Evolutionary conservation across 2,113 vertebrate genomes (phyloP), one percentile per base, ranked within the genome.

Genomic region (Apus apus): DNA sequence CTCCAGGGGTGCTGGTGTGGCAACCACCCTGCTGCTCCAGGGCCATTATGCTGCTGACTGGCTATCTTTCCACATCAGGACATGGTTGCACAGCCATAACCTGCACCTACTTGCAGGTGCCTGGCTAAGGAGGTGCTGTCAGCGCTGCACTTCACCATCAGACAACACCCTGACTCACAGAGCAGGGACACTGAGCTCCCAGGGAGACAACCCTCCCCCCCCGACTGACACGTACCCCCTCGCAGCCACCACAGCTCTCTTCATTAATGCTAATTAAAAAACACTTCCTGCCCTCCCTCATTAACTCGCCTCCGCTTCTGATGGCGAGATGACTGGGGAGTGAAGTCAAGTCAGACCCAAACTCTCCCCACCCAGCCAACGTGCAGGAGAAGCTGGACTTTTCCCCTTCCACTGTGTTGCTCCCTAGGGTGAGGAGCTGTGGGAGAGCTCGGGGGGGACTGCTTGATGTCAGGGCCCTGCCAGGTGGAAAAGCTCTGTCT

Each of bases 251-350:
- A 18, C 1, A 26, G 73, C 56, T 78, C 26, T 66, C 85, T 83
- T 78, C 30, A 62, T 90, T 95, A 86, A 84, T 18, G 26, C 82
- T 48, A 80, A 92, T 95, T 90, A 92, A 48, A 53, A 53, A 72
- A 82, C 38, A n/a, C n/a, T 92, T 95, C 92, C 89, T 93, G 70
- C 79, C 86, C 10, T 81, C 89, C 58, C 64, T 94, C 67, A 58
- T 92, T 90, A 94, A 66, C 73, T 72, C 53, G 3, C 70, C 72
- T 60, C 77, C 78, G 6, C 70, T 67, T 62, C 86, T 92, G 74
- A 87, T 72, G 0, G 36, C 5, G 9, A 84, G 58, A 68, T 76
- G 18, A 72, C 11, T 1, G 27, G 36, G 50, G 57, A 84, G 64
- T 32, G 15, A 13, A 13, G 15, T 2, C 20, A 36, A 57, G 62